A percentile compares a stretch with the other conserved stretches of the same genome.
Evolutionary conservation across 2,113 vertebrate species (phyloP).

Genomic region (Lophura nycthemera): DNA sequence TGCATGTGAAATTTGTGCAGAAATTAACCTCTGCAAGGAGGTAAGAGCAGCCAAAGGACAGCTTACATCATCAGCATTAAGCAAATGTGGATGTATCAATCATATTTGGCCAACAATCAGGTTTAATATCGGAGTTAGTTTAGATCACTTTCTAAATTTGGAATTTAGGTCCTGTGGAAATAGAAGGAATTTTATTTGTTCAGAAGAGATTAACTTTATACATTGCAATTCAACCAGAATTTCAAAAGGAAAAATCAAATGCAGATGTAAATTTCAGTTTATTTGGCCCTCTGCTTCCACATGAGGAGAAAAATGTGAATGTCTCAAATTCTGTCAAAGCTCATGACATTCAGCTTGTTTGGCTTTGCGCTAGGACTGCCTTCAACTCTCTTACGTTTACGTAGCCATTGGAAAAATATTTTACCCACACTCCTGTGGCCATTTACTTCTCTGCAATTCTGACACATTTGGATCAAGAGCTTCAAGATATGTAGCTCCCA

Average conservation of each 20-base stretch:
- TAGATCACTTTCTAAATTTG: background rate
- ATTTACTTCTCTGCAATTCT: background rate
- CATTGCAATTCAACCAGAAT: background rate
- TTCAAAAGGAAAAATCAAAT: background rate
- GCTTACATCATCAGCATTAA: background rate
- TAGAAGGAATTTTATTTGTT: background rate
- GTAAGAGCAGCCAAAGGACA: background rate
- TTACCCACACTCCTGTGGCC: background rate
- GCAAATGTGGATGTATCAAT: background rate
- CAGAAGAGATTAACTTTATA: background rate
- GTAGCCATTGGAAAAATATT: background rate
- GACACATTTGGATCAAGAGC: accelerated
- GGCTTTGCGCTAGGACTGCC: background rate
- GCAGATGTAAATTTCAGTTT: background rate
- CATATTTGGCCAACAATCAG: background rate
- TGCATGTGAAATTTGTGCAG: background rate
- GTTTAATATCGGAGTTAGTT: background rate
- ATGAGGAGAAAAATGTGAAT: accelerated
- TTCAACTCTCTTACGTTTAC: background rate
- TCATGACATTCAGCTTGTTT: background rate
- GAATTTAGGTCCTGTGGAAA: background rate
- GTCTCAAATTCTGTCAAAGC: background rate
- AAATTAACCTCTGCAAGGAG: background rate
- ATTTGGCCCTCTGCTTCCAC: background rate
- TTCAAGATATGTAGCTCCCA: background rate